Conservation (phyloP, 1,140 invertebrate species). For the Pararge aegeria region DNA sequence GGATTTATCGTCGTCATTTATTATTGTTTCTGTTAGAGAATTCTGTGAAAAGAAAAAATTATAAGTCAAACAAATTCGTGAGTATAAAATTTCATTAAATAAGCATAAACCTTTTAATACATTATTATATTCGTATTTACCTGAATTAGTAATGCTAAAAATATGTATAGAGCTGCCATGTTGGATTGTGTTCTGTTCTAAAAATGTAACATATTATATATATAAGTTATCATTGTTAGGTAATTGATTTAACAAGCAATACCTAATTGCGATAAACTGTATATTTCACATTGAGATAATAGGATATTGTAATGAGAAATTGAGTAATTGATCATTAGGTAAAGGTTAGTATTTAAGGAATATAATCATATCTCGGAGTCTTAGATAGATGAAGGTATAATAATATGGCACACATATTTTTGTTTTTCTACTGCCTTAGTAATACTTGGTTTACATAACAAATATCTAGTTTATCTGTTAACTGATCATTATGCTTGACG, state of each 20-base stretch:
- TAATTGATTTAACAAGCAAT: slow-evolving; percentile 19
- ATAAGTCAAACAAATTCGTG: neutral
- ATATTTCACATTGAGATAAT: slow-evolving; percentile 35
- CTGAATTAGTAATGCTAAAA: slow-evolving; percentile 54
- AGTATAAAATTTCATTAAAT: too few relatives aligned
- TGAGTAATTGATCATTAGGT: slow-evolving; percentile 8
- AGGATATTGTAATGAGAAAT: slow-evolving; percentile 23
- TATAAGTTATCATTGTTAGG: slow-evolving; percentile 45
- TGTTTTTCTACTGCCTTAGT: too few relatives aligned
- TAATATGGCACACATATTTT: neutral
- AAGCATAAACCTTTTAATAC: too few relatives aligned
- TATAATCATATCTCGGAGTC: neutral
- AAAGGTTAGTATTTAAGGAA: neutral
- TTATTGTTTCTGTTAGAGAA: slow-evolving; percentile 3
- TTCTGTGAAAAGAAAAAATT: slow-evolving; percentile 14
- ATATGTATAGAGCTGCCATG: slow-evolving; percentile 53
- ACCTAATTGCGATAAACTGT: slow-evolving; percentile 10
- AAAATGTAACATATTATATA: slow-evolving; percentile 44
- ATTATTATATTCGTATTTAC: too few relatives aligned
- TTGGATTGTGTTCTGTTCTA: slow-evolving; percentile 36
- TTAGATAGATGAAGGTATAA: neutral
- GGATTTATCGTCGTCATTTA: slow-evolving; percentile 16
- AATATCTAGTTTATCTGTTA: too few relatives aligned
- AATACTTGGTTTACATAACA: too few relatives aligned
- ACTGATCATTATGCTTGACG: too few relatives aligned